Conservation (phyloP, 1,140 invertebrate genomes). For the Cherax destructor region DNA sequence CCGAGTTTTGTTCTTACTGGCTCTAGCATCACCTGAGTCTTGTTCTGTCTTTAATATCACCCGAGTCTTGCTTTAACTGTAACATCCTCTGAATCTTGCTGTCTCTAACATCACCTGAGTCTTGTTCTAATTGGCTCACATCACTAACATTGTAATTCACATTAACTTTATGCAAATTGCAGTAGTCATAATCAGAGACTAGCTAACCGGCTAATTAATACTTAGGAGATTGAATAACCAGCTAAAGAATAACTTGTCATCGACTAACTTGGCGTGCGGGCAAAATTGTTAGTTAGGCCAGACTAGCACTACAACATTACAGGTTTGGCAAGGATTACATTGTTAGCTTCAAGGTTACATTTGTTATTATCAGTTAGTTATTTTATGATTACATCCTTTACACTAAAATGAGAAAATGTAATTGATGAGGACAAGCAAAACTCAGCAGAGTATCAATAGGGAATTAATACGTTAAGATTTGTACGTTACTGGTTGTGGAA, state of each 20-base stretch:
- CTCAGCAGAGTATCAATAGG: neutral
- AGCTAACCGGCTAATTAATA: neutral
- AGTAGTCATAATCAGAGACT: neutral
- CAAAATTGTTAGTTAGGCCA: neutral
- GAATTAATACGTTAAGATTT: neutral
- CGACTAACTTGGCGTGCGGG: neutral
- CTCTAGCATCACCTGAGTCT: too few species aligned
- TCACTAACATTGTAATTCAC: too few species aligned
- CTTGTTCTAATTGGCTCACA: too few species aligned
- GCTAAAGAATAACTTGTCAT: neutral
- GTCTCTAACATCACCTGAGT: too few species aligned
- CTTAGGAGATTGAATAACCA: too few species aligned
- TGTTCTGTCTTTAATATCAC: too few species aligned
- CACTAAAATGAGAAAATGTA: neutral
- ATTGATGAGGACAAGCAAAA: neutral
- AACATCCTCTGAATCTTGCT: too few species aligned
- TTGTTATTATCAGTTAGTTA: slow-evolving; percentile 2
- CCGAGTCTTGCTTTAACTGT: too few species aligned
- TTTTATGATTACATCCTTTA: neutral
- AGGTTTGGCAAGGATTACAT: neutral
- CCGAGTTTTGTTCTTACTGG: too few species aligned
- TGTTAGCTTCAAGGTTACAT: neutral
- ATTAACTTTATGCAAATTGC: too few species aligned
- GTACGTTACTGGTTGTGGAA: too few species aligned
- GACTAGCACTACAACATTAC: neutral